phyloP scores from a whole-genome alignment of 2,797 vertebrate genomes.

The Anguilla pacifica region DNA sequence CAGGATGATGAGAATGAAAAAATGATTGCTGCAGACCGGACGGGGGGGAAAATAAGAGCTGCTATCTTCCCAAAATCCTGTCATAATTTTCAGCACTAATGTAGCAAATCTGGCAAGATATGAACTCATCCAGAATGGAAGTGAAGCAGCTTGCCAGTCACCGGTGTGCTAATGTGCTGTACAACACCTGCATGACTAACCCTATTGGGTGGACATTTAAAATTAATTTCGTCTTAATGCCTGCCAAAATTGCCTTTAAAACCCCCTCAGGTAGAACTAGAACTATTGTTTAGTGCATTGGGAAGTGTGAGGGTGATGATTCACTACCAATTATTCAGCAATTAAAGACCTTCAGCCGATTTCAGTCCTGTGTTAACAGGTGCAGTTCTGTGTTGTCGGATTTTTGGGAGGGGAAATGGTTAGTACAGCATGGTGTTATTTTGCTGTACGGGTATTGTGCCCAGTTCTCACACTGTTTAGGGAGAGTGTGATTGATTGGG shows the following conservation, averaged over 20 bases:
- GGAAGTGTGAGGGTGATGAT: background rate
- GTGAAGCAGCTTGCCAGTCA: background rate
- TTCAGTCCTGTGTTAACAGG: background rate
- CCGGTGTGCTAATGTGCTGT: background rate
- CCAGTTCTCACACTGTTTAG: background rate
- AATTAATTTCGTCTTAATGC: background rate
- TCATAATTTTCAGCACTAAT: background rate
- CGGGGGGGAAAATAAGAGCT: background rate
- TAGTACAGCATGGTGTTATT: background rate
- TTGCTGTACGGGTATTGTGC: background rate
- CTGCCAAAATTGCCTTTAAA: constrained; percentile 1
- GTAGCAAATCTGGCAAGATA: background rate
- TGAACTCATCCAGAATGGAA: background rate
- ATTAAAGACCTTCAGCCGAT: background rate
- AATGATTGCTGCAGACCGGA: background rate
- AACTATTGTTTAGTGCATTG: background rate
- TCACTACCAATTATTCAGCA: background rate
- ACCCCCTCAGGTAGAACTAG: background rate
- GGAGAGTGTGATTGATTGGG: background rate
- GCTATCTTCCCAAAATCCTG: background rate
- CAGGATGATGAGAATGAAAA: background rate
- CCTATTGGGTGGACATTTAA: background rate
- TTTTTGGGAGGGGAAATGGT: background rate
- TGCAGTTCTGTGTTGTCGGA: background rate
- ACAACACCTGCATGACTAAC: background rate